These are phyloP conservation scores for Hypsopygia costalis DNA, from an alignment of 2,888 invertebrate species.

Conservation along the genomic window DNA sequence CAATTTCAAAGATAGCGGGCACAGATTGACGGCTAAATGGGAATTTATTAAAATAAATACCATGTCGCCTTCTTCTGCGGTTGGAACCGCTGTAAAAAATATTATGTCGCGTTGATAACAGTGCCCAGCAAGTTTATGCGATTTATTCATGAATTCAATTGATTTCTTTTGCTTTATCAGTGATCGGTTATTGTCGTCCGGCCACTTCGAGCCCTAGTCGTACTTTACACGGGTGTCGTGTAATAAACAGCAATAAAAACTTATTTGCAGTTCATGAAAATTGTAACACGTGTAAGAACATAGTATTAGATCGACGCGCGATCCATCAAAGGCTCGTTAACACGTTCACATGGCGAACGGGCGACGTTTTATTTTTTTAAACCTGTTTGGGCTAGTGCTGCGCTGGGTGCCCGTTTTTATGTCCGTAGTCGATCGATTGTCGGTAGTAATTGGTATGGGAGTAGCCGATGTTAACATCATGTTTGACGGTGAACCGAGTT, in stretches of 20 bases:
- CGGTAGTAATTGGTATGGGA: slow-evolving; percentile 77
- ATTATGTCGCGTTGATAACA: slow-evolving; percentile 62
- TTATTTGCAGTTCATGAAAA: slow-evolving; percentile 44
- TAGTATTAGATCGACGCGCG: slow-evolving; percentile 56
- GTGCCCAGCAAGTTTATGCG: slow-evolving; percentile 53
- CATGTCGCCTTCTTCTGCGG: slow-evolving; percentile 34
- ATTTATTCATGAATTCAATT: slow-evolving; percentile 74
- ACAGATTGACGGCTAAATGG: slow-evolving; percentile 54
- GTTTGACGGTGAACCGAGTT: slow-evolving; percentile 69
- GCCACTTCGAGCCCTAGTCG: slow-evolving; percentile 18
- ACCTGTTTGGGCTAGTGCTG: slow-evolving; percentile 54
- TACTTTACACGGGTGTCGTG: slow-evolving; percentile 37
- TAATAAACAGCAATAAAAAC: slow-evolving; percentile 38
- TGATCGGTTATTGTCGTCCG: slow-evolving; percentile 44
- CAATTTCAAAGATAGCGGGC: slow-evolving; percentile 66
- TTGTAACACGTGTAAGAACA: slow-evolving; percentile 42
- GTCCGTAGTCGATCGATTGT: slow-evolving; percentile 53
- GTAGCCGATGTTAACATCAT: slow-evolving; percentile 75
- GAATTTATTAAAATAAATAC: slow-evolving; percentile 64
- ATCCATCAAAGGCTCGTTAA: slow-evolving; percentile 76
- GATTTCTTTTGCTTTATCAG: slow-evolving; percentile 60
- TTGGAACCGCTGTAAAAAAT: slow-evolving; percentile 58
- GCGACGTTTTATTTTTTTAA: slow-evolving; percentile 42
- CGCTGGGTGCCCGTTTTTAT: slow-evolving; percentile 57
- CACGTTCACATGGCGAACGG: slow-evolving; percentile 49